phyloP scores from a whole-genome alignment of 2,113 vertebrate species.

The Chrysemys picta region DNA sequence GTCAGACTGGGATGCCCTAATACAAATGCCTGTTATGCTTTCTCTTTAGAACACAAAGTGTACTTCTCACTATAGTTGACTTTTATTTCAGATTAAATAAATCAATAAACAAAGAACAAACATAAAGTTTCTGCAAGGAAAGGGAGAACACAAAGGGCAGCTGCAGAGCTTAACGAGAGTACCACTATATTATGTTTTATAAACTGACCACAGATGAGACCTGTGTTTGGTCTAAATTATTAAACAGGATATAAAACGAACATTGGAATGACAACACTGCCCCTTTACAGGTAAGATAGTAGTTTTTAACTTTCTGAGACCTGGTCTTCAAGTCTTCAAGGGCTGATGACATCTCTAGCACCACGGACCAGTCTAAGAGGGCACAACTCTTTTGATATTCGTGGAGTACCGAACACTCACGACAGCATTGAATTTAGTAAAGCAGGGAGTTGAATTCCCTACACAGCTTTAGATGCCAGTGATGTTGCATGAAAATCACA shows the following conservation, averaged over 20 bases:
- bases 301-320: background rate
- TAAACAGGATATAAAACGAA: background rate
- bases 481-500: background rate
- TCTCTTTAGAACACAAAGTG: background rate
- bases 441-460: background rate
- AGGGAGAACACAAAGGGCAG: background rate
- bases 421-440: fast-evolving
- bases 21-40: background rate
- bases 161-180: background rate
- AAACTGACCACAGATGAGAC: background rate
- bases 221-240: background rate
- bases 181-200: background rate
- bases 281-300: background rate
- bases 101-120: background rate
- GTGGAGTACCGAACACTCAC: background rate
- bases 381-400: background rate
- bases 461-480: background rate
- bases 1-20: background rate
- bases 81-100: slow-evolving; percentile 14
- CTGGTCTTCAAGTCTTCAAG: background rate
- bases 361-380: background rate
- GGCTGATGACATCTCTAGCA: background rate
- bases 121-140: background rate
- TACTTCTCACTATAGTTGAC: background rate
- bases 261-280: background rate